A percentile compares a stretch with the other conserved stretches of the same genome.
These are phyloP conservation scores for Tapera naevia DNA, from an alignment of 2,797 vertebrate genomes.

Conservation along the genomic window DNA sequence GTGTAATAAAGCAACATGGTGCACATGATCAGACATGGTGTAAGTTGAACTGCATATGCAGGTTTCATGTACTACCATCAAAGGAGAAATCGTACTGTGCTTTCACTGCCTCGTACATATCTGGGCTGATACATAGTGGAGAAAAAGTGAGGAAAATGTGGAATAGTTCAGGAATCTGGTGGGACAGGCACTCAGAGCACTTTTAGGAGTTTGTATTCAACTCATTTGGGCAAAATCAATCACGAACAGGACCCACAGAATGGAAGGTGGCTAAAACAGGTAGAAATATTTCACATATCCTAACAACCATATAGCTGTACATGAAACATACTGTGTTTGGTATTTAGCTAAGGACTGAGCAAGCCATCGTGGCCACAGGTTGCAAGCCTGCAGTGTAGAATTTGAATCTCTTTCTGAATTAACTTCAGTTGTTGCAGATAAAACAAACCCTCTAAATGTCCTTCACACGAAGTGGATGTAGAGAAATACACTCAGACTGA, in stretches of 20 bases:
- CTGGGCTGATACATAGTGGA: fast-evolving
- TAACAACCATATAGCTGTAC: background rate
- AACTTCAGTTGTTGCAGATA: background rate
- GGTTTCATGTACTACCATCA: background rate
- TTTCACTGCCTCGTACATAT: background rate
- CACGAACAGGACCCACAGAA: background rate
- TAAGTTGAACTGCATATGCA: background rate
- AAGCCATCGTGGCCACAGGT: background rate
- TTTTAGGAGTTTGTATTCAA: background rate
- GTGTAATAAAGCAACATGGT: background rate
- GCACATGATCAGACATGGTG: background rate
- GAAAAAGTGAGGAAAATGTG: fast-evolving
- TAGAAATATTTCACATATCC: background rate
- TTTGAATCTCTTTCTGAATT: background rate
- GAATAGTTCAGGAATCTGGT: background rate
- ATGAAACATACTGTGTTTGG: background rate
- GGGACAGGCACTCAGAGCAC: background rate
- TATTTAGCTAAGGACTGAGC: background rate
- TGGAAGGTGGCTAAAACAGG: background rate
- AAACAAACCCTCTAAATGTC: background rate
- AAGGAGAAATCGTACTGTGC: background rate
- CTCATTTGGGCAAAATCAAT: background rate
- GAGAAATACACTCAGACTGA: background rate
- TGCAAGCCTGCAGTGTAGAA: background rate
- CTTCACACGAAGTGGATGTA: background rate